phyloP scores from a whole-genome alignment of 2,113 vertebrate genomes.

The Sander lucioperca region DNA sequence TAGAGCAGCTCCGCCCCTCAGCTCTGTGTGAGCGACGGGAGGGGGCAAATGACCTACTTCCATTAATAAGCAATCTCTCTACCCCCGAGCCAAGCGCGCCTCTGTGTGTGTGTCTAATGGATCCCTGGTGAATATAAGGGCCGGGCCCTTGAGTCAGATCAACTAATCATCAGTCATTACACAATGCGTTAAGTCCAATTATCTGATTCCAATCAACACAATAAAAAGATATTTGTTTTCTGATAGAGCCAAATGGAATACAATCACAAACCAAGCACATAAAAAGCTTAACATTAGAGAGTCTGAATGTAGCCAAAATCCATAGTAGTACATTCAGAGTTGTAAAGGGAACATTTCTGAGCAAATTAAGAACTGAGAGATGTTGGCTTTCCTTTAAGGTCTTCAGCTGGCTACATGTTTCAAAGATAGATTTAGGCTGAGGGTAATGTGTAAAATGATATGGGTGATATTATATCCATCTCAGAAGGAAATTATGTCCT shows the following conservation, averaged over 20 bases:
- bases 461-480: not conserved
- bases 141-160: constrained; percentile 68
- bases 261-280: constrained; percentile 61
- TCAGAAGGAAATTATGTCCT: not conserved
- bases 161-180: constrained; percentile 70
- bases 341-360: constrained; percentile 34
- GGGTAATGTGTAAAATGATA: constrained; percentile 21
- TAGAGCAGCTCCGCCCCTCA: constrained; percentile 72
- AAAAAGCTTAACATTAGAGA: constrained; percentile 46
- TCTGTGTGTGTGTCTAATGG: constrained; percentile 71
- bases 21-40: constrained; percentile 68
- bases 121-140: constrained; percentile 69
- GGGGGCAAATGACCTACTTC: constrained; percentile 83
- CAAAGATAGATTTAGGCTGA: constrained; percentile 13
- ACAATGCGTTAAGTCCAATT: constrained; percentile 66
- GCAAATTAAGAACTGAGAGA: constrained; percentile 41
- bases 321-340: constrained; percentile 42
- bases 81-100: constrained; percentile 60
- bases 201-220: constrained; percentile 66
- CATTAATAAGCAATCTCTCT: constrained; percentile 83
- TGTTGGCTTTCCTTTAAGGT: constrained; percentile 30
- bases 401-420: constrained; percentile 4
- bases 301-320: constrained; percentile 58
- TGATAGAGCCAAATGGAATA: constrained; percentile 57
- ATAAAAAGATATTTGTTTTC: constrained; percentile 61